Percentiles rank a stretch among this genome's conserved stretches.
Conservation (phyloP, 1,140 invertebrate genomes). For the Euwallacea similis region DNA sequence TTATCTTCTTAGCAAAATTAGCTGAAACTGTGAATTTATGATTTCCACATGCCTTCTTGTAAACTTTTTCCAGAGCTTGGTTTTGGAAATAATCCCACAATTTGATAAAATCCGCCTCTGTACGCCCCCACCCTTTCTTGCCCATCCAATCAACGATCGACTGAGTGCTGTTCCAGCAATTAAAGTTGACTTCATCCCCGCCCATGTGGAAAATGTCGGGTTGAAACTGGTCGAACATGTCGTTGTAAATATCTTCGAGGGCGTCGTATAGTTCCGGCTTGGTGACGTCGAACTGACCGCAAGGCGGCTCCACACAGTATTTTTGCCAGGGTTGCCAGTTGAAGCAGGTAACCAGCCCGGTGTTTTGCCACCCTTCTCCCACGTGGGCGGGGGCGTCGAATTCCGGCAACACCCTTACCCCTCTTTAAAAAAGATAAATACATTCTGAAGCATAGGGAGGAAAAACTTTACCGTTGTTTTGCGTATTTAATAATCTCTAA, state of each 20-base stretch:
- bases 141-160: constrained; percentile 72
- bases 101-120: constrained; percentile 66
- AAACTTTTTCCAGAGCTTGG: constrained; percentile 64
- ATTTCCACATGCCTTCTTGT: constrained; percentile 50
- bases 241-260: constrained; percentile 56
- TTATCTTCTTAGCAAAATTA: neutral
- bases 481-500: constrained; percentile 69
- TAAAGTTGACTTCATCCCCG: constrained; percentile 74
- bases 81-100: constrained; percentile 78
- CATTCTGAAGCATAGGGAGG: neutral
- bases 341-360: constrained; percentile 66
- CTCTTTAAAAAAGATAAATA: constrained; percentile 52
- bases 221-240: constrained; percentile 62
- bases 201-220: constrained; percentile 88
- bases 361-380: constrained; percentile 83
- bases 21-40: neutral
- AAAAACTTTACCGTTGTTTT: constrained; percentile 43
- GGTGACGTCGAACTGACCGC: constrained; percentile 81
- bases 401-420: constrained; percentile 79
- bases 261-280: constrained; percentile 73
- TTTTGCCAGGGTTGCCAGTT: constrained; percentile 74
- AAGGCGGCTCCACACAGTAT: constrained; percentile 84
- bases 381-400: constrained; percentile 88
- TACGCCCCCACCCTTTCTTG: constrained; percentile 60
- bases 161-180: constrained; percentile 75